Conservation (phyloP, 2,113 vertebrate species). For the Actinemys pallida region DNA sequence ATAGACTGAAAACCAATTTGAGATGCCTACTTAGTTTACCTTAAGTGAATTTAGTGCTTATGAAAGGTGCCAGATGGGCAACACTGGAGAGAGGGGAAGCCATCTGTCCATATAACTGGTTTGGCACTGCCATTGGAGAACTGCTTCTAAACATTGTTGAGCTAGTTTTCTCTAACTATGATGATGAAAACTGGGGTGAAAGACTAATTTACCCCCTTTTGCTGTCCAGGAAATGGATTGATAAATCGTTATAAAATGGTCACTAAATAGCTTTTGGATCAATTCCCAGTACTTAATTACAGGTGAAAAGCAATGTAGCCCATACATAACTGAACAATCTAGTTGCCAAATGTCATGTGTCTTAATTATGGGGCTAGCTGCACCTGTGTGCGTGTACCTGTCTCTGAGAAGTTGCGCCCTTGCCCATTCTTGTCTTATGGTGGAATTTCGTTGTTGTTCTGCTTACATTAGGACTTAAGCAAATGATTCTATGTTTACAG, state of each 20-base stretch:
- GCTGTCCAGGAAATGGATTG: not conserved
- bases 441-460: not conserved
- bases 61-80: not conserved
- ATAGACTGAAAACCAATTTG: not conserved
- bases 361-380: not conserved
- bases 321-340: not conserved
- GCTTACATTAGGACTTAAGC: not conserved
- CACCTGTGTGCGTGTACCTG: accelerated
- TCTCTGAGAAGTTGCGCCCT: accelerated
- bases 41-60: not conserved
- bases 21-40: not conserved
- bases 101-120: not conserved
- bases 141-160: not conserved
- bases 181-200: not conserved
- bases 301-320: not conserved
- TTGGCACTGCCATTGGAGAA: not conserved
- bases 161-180: not conserved
- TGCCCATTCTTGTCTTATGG: not conserved
- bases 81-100: not conserved
- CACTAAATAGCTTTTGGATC: not conserved
- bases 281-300: accelerated
- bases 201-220: too few species aligned
- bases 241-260: not conserved
- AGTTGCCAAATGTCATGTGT: not conserved
- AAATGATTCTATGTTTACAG: not conserved